phyloP scores from a whole-genome alignment of 2,888 invertebrate genomes.

The Tenthredo scrophulariae region DNA sequence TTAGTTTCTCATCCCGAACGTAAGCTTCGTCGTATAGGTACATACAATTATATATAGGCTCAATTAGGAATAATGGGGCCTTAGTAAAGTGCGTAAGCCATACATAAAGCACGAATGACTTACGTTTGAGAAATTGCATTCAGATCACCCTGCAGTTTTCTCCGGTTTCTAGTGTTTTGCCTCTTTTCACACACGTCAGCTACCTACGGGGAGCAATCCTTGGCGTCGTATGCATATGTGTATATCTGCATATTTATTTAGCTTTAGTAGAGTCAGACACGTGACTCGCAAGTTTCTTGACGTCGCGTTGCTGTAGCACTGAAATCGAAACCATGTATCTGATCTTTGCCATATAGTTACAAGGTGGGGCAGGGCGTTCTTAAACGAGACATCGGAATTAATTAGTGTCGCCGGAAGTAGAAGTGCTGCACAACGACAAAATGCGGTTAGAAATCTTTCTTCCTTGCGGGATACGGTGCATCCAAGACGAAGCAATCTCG shows the following conservation, averaged over 20 bases:
- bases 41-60: not conserved
- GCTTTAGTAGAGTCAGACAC: conserved; percentile 2
- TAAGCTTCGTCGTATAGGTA: conserved; percentile 8
- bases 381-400: conserved; percentile 51
- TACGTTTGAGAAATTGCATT: conserved; percentile 41
- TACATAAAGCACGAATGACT: conserved; percentile 9
- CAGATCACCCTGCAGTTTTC: conserved; percentile 33
- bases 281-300: conserved; percentile 33
- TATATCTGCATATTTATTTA: not conserved
- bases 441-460: conserved; percentile 52
- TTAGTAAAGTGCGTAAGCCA: not conserved
- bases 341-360: not conserved
- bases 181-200: conserved; percentile 19
- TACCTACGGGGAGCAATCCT: not conserved
- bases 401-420: conserved; percentile 53
- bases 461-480: conserved; percentile 27
- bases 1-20: not conserved
- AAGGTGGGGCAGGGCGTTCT: conserved; percentile 24
- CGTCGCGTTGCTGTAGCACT: not conserved
- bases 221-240: not conserved
- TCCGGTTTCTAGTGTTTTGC: not conserved
- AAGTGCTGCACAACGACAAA: conserved; percentile 48
- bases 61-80: conserved; percentile 3
- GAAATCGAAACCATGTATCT: conserved; percentile 48
- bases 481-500: conserved; percentile 12